phyloP scores from a whole-genome alignment of 2,797 vertebrate genomes.

The Eidolon dupreanum region DNA sequence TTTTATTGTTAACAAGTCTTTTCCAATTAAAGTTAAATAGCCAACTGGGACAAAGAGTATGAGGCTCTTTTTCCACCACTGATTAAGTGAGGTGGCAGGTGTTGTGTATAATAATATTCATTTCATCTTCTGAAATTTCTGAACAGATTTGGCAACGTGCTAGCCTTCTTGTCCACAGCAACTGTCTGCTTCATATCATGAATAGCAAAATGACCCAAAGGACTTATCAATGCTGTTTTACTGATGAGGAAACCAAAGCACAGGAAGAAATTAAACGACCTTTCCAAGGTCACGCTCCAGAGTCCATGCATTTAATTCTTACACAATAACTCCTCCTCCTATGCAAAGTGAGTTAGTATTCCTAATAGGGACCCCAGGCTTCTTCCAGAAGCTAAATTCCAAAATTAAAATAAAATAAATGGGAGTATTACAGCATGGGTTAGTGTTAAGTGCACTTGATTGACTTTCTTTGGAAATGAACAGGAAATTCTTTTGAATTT shows the following conservation, averaged over 20 bases:
- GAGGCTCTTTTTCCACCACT: background rate
- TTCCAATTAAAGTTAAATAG: background rate
- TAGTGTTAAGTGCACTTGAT: background rate
- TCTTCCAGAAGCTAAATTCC: background rate
- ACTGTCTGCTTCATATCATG: background rate
- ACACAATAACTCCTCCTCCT: background rate
- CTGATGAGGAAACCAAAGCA: background rate
- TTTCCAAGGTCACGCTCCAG: background rate
- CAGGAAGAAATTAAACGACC: background rate
- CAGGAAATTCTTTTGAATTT: background rate
- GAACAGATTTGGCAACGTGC: background rate
- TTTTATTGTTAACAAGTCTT: background rate
- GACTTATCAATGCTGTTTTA: background rate
- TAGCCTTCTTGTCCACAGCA: background rate
- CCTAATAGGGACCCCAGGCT: background rate
- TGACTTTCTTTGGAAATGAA: background rate
- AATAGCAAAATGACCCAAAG: background rate
- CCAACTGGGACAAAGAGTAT: background rate
- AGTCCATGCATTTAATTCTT: background rate
- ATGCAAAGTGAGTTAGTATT: background rate
- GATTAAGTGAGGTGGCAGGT: background rate
- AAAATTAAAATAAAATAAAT: conserved; percentile 4
- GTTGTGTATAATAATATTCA: background rate
- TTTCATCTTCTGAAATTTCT: background rate
- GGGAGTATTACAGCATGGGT: background rate